Base-by-base conservation (phyloP, 23 tunicate species). In the Trididemnum nubilum region DNA sequence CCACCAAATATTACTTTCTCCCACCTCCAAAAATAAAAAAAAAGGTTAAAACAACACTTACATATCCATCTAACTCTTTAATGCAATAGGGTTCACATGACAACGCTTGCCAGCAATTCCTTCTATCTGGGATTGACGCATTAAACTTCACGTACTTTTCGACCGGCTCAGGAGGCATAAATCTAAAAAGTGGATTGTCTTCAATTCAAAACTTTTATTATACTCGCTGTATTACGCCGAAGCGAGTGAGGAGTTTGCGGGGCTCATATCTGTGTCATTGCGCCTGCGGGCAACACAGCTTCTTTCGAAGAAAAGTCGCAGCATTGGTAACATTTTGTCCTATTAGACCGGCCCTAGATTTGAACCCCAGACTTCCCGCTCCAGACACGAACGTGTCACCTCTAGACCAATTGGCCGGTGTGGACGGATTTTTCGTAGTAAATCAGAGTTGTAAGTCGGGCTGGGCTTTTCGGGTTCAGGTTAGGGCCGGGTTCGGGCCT, bases 61-160 rank as follows among this genome's bases (percentile, higher is more conserved):
- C 74, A 67, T 67, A 21, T 30, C 79, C 60, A 39, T 73, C 79
- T 33, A 2, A 2, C 24, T 19, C 59, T 36, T 24, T 24, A n/a
- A n/a, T n/a, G 29, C 79, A 73, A 23, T 73, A 5, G 31, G 60
- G 60, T 38, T 24, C 60, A 85, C 73, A 36, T 57, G 83, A 51
- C 34, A 85, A 67, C 23, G 78, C 37, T 52, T 85, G 89, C 76
- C 69, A 85, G 66, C 89, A 85, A 40, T 60, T 77, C 66, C 82
- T 32, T 26, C 65, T 26, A 65, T 85, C 83, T n/a, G 83, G 83
- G 1, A 52, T 34, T 1, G 89, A 77, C 19, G 39, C 73, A 34
- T 85, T 50, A 21, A 70, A 51, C 31, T 36, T 51, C 0, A 27
- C 32, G 27, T 36, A 51, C 31, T 71, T 50, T 28, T 70, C 78